Evolutionary conservation across 2,113 vertebrate species (phyloP), one percentile per base, ranked within the genome.

Genomic region (Aspidoscelis tigris): DNA sequence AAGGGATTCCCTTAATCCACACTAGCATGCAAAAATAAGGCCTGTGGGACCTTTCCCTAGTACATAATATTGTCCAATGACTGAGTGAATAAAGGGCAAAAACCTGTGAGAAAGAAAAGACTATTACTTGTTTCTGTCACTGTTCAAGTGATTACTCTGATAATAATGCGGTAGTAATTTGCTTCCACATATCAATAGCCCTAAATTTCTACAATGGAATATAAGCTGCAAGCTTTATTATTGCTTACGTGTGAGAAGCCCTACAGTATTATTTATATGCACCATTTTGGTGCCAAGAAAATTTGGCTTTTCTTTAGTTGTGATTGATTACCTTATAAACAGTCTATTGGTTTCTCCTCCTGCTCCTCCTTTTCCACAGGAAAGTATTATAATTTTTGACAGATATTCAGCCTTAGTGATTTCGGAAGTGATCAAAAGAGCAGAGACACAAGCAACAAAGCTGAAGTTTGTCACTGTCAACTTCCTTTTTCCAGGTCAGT

Each of bases 171-270:
- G 76, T 44, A 70, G 69, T 44, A 41, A 71, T 71, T 73, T 83
- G 22, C 9, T 88, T 88, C 65, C 85, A 87, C 76, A 80, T 74
- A 43, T 44, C 73, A 69, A 81, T 68, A 78, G 81, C 69, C 74
- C 71, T 65, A 43, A 55, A 71, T 70, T 70, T n/a, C 41, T 64
- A 8, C 65, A 18, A 55, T 43, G 20, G n/a, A 33, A 72, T 43
- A n/a, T 47, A 71, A 24, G 66, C 66, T 68, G 66, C 8, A 10
- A 10, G 66, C 9, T 68, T 68, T 9, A 10, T n/a, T 65, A 7
- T 79, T 73, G 24, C 47, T 84, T 84, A 47, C 78, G 4, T 33
- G 39, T 72, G 64, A 78, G 33, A 18, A 72, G 72, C 3, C 18
- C 24, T 78, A n/a, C n/a, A n/a, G n/a, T n/a, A 12, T 84, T 78